A percentile compares a stretch with the other conserved stretches of the same genome.
Evolutionary conservation across 2,113 vertebrate species (phyloP).

Genomic region (Lamprologus speciosus): DNA sequence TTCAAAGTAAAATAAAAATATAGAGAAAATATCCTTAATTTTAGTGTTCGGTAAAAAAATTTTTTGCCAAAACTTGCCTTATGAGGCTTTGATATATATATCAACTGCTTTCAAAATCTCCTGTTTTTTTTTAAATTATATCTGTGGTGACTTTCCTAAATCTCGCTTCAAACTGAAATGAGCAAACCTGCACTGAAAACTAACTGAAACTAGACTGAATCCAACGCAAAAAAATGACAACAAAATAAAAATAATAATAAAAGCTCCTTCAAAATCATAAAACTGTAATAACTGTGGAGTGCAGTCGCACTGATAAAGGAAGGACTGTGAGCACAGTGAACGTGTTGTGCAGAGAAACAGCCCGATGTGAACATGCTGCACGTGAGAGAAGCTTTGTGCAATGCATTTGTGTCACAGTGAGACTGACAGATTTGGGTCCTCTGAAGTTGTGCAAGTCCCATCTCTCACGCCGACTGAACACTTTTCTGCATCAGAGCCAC

Average conservation of each 20-base stretch:
- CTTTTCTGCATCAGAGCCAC: slow-evolving; percentile 10
- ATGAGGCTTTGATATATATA: background rate
- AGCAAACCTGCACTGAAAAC: background rate
- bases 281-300: fast-evolving
- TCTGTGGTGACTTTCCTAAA: background rate
- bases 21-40: background rate
- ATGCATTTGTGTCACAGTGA: slow-evolving; percentile 40
- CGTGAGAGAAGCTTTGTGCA: slow-evolving; percentile 19
- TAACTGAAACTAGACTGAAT: background rate
- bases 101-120: background rate
- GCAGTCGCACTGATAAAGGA: background rate
- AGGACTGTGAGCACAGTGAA: background rate
- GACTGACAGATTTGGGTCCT: slow-evolving; percentile 40
- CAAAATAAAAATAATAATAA: background rate
- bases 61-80: background rate
- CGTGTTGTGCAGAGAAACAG: slow-evolving; percentile 4
- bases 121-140: fast-evolving
- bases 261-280: background rate
- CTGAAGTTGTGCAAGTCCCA: background rate
- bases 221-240: fast-evolving
- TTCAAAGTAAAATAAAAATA: background rate
- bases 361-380: background rate
- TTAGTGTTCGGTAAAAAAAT: fast-evolving
- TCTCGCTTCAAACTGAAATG: background rate
- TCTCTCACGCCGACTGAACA: background rate